These are phyloP conservation scores for Tolmerus cingulatus DNA, from an alignment of 2,888 invertebrate species.

Conservation along the genomic window DNA sequence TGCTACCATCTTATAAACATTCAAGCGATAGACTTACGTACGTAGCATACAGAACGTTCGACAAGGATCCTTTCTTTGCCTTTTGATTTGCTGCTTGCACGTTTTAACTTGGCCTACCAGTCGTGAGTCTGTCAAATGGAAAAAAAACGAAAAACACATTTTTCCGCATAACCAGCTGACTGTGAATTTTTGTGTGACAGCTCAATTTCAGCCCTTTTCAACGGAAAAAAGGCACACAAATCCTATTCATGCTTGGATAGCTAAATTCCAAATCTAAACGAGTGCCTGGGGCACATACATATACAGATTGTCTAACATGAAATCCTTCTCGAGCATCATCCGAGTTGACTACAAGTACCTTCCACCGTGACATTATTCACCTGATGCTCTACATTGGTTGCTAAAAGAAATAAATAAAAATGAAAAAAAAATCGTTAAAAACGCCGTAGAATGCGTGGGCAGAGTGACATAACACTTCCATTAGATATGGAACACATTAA, in stretches of 20 bases:
- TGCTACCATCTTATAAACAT: not conserved
- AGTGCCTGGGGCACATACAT: not conserved
- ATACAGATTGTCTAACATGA: not conserved
- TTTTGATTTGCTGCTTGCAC: not conserved
- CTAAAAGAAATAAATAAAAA: not conserved
- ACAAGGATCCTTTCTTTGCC: not conserved
- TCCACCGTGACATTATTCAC: not conserved
- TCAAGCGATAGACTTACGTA: not conserved
- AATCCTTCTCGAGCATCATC: not conserved
- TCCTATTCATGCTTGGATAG: not conserved
- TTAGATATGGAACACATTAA: not conserved
- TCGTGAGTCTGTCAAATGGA: not conserved
- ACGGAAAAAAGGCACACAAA: not conserved
- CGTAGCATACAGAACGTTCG: not conserved
- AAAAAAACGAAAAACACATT: not conserved
- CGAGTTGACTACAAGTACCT: conserved; percentile 1
- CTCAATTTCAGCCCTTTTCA: conserved; percentile 22
- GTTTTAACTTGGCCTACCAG: not conserved
- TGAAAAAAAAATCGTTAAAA: not conserved
- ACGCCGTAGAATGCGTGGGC: not conserved
- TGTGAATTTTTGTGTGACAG: conserved; percentile 31
- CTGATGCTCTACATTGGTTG: not conserved
- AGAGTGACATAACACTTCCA: not conserved
- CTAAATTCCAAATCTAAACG: not conserved
- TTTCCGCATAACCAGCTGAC: not conserved